These are phyloP conservation scores for Sisor rabdophorus DNA, from an alignment of 2,113 vertebrate genomes.

Conservation along the genomic window DNA sequence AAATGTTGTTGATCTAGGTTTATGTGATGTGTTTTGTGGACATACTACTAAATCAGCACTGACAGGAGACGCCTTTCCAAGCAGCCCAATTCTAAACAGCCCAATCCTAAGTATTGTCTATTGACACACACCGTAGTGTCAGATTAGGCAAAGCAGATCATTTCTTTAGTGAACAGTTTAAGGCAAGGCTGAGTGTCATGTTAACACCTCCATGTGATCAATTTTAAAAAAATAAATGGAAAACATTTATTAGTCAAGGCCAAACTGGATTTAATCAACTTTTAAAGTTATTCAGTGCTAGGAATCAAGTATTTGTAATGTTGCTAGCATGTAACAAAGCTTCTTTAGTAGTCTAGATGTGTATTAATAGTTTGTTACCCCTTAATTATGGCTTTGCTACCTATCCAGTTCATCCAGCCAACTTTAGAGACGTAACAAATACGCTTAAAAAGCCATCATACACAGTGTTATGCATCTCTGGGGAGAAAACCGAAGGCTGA, in stretches of 20 bases:
- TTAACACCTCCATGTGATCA: background rate
- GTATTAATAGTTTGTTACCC: background rate
- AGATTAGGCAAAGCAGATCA: constrained; percentile 32
- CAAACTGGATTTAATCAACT: constrained; percentile 36
- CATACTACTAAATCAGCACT: background rate
- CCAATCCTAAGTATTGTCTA: constrained; percentile 31
- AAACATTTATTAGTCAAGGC: background rate
- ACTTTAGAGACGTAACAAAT: constrained; percentile 34
- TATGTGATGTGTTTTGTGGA: constrained; percentile 34
- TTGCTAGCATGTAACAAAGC: background rate
- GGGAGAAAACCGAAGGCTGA: background rate
- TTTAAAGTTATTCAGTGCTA: too few relatives aligned
- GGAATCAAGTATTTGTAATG: background rate
- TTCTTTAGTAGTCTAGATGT: background rate
- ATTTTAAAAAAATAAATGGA: background rate
- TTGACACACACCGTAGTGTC: constrained; percentile 27
- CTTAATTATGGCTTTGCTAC: constrained; percentile 56
- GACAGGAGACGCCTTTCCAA: constrained; percentile 38
- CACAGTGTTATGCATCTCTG: background rate
- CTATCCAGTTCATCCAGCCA: constrained; percentile 15
- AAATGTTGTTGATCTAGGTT: constrained; percentile 47
- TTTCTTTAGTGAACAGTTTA: constrained; percentile 5
- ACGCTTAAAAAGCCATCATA: background rate
- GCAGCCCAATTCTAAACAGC: constrained; percentile 22
- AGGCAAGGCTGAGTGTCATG: background rate